These are phyloP conservation scores for Bursaphelenchus okinawaensis DNA, from an alignment of 2,888 invertebrate species.

Conservation along the genomic window DNA sequence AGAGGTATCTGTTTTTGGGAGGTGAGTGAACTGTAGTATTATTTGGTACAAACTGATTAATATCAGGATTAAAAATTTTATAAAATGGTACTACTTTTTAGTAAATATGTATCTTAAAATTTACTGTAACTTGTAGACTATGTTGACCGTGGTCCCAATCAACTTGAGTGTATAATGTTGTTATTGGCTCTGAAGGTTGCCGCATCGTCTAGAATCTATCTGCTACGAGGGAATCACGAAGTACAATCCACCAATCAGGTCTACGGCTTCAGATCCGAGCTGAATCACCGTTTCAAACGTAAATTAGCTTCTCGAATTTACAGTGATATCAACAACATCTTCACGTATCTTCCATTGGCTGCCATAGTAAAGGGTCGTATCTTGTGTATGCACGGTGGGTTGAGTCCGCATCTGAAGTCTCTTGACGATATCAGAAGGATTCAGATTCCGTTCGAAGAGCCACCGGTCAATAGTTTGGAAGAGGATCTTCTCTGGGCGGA, in stretches of 20 bases:
- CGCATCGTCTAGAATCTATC: slow-evolving; percentile 18
- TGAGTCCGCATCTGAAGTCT: slow-evolving; percentile 21
- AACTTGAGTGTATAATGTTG: slow-evolving; percentile 25
- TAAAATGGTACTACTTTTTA: no score
- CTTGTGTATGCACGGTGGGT: slow-evolving; percentile 30
- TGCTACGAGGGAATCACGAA: slow-evolving; percentile 31
- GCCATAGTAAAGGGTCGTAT: slow-evolving; percentile 21
- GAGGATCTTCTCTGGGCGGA: slow-evolving; percentile 26
- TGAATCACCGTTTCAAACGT: slow-evolving; percentile 18
- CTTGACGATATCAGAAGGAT: slow-evolving; percentile 23
- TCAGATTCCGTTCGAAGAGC: slow-evolving; percentile 13
- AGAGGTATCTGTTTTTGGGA: slow-evolving; percentile 26
- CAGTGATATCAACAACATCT: slow-evolving; percentile 24
- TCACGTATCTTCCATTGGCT: slow-evolving; percentile 25
- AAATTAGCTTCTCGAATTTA: slow-evolving; percentile 19
- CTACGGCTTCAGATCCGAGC: slow-evolving; percentile 28
- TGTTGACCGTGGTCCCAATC: slow-evolving; percentile 26
- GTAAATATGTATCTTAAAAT: not conserved
- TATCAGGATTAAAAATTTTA: no score
- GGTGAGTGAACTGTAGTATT: not conserved
- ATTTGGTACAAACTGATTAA: no score
- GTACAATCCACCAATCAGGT: slow-evolving; percentile 20
- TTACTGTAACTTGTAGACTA: slow-evolving; percentile 20
- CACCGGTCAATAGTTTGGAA: slow-evolving; percentile 12
- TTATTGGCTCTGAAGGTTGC: slow-evolving; percentile 23